Base-by-base conservation (phyloP, 2,113 vertebrate genomes). In the Psittacus erithacus region DNA sequence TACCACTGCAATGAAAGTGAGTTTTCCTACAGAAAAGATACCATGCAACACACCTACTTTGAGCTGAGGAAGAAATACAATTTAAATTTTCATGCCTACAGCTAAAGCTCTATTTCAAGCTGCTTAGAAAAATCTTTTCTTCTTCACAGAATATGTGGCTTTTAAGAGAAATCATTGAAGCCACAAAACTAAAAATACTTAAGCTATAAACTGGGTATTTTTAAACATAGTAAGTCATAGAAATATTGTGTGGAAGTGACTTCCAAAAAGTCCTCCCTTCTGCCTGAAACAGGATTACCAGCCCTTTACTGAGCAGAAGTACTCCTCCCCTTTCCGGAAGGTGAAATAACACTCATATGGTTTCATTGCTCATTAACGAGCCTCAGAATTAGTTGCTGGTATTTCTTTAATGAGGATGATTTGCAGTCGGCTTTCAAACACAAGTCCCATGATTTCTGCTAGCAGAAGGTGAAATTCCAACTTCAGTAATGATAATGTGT, bases 381-480 rank as follows among this genome's bases (percentile, higher is more conserved):
- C 46, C 75, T 90, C 31, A 41, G 91, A 67, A 69, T 90, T 69
- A 59, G 41, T 29, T 81, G 49, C 63, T 86, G 31, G 31, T 69
- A 35, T 90, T 74, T 41, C 63, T 92, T 90, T 90, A 94, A 86
- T 68, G 43, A 93, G 53, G 14, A 75, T 38, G 65, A 86, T 91
- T 92, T 46, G 23, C 68, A 81, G 43, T 25, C 88, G 88, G 68
- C 53, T 31, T 91, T 93, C 73, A 92, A 93, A 55, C 22, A 63
- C 29, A 64, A 88, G 64, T 91, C 92, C 69, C 73, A 86, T 92
- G 80, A 96, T 53, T 94, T 88, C 83, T 94, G 29, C 86, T 94
- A 95, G 92, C 86, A 92, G 73, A 91, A 92, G 88, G 94, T 86
- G 64, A 75, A 97, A 95, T 92, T 96, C 91, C 83, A 92, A 17